Base-by-base conservation (phyloP, 2,888 invertebrate species). In the Meloe dianella region DNA sequence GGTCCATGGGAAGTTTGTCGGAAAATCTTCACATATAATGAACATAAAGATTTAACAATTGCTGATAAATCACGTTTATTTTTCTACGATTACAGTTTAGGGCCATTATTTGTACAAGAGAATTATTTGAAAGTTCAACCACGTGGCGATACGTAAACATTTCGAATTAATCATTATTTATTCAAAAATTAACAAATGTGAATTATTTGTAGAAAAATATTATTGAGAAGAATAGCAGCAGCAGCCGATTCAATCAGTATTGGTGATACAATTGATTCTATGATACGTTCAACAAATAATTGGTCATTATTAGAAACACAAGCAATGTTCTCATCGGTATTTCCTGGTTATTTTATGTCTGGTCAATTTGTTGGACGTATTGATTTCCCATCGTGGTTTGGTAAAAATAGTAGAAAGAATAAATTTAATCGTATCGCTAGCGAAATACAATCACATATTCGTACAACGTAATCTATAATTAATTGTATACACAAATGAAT, bases 71-170 rank as follows among this genome's bases (percentile, higher is more conserved):
- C 91, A 64, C 93, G 94, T 80, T 86, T 99, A 64, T 99, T 98
- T 85, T 99, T 98, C 85, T 92, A 95, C 79, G 99, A 99, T 86
- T 99, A 99, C 85, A 95, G 92, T 78, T 88, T 99, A 71, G 92
- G 92, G n/a, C 96, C 98, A 1, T 86, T 99, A 14, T 99, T 99
- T 85, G 96, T 99, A 0, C 97, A 98, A 78, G 98, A 99, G 83
- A 99, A 98, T 84, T 99, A 99, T 84, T 84, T 95, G 20, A 88
- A 88, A 72, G 95, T 94, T 1, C 83, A 85, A n/a, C 96, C 96
- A 0, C 87, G 89, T 67, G 90, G 89, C 66, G 89, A 91, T 29
- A 90, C 88, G 92, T 92, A 85, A 82, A 84, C 82, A 12, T 63
- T 9, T 20, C 8, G n/a, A n/a, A n/a, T n/a, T n/a, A n/a, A n/a